These are phyloP conservation scores for Tenthredo scrophulariae DNA, from an alignment of 2,888 invertebrate genomes.

Conservation along the genomic window DNA sequence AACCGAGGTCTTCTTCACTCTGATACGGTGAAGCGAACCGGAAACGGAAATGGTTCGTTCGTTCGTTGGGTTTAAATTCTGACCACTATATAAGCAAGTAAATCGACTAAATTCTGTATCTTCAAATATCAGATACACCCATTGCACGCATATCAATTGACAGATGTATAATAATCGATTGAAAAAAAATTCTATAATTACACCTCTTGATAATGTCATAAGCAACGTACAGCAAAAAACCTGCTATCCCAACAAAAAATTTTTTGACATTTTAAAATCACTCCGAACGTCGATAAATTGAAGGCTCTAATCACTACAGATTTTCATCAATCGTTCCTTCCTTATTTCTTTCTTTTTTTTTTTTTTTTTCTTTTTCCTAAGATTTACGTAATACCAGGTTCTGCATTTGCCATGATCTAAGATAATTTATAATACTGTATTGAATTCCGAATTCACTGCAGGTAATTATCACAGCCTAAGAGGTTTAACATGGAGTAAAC, in stretches of 20 bases:
- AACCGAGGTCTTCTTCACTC: background rate
- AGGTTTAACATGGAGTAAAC: background rate
- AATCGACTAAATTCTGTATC: background rate
- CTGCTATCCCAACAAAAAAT: background rate
- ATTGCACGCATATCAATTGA: background rate
- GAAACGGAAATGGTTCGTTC: conserved; percentile 17
- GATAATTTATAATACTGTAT: background rate
- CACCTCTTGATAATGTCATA: background rate
- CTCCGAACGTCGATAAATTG: background rate
- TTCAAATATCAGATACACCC: background rate
- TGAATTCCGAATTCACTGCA: background rate
- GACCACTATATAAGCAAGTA: background rate
- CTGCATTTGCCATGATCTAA: background rate
- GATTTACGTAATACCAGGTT: background rate
- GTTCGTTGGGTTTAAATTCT: background rate
- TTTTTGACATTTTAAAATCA: background rate
- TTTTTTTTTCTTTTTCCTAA: background rate
- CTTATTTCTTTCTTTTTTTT: background rate
- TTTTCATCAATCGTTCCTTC: background rate
- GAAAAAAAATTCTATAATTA: background rate
- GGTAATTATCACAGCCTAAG: background rate
- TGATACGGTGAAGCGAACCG: background rate
- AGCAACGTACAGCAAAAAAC: background rate
- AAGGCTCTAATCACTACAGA: background rate
- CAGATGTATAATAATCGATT: background rate